Conservation (phyloP, 2,113 vertebrate genomes). For the Gavialis gangeticus region DNA sequence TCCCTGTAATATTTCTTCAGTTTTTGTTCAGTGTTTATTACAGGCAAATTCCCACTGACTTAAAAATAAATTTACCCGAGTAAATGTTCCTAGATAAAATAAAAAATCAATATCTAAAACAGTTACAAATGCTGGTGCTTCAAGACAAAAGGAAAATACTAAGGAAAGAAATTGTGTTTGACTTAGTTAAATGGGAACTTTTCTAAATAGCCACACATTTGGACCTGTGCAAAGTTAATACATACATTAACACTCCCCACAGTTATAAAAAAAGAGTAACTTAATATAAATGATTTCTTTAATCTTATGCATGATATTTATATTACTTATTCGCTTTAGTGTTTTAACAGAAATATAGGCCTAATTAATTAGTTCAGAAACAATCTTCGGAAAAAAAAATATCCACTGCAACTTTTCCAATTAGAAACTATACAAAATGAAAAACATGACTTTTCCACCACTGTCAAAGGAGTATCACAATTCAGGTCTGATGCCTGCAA, state of each 20-base stretch:
- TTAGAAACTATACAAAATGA: not conserved
- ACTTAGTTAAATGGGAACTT: not conserved
- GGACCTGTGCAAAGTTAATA: conserved; percentile 1
- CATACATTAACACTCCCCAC: not conserved
- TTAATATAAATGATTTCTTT: not conserved
- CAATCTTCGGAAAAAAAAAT: not conserved
- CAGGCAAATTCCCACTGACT: not conserved
- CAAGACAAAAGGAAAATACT: not conserved
- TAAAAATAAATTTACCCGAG: not conserved
- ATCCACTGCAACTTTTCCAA: not conserved
- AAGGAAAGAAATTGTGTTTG: not conserved
- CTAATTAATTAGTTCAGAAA: not conserved
- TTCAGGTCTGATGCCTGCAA: not conserved
- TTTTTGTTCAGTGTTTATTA: not conserved
- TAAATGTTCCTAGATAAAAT: not conserved
- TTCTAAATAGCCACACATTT: not conserved
- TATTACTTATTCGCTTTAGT: conserved; percentile 31
- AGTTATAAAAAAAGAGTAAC: not conserved
- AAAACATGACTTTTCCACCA: not conserved
- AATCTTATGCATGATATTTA: not conserved
- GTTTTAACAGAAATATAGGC: not conserved
- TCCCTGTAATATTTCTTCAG: not conserved
- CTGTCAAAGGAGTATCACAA: not conserved
- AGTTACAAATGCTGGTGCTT: not conserved
- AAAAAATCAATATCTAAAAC: not conserved